phyloP scores from a whole-genome alignment of 2,797 vertebrate species.

The Decapterus maruadsi region DNA sequence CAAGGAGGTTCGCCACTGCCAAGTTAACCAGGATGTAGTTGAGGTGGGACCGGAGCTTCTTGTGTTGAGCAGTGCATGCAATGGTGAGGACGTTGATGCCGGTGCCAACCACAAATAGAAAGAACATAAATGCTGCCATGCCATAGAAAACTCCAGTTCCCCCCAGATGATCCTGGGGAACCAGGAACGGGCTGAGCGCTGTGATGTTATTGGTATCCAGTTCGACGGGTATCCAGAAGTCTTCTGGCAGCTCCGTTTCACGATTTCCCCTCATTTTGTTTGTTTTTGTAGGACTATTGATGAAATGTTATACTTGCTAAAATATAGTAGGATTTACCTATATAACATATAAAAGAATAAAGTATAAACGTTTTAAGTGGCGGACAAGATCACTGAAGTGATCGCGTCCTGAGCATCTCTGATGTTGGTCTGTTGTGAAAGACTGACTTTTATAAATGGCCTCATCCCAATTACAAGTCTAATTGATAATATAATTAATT shows the following conservation, averaged over 20 bases:
- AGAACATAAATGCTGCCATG: slow-evolving; percentile 85
- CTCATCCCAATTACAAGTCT: slow-evolving; percentile 17
- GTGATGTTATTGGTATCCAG: slow-evolving; percentile 85
- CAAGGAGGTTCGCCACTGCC: slow-evolving; percentile 83
- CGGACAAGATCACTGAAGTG: slow-evolving; percentile 3
- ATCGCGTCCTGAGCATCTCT: neutral
- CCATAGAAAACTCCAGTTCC: slow-evolving; percentile 71
- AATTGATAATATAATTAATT: slow-evolving; percentile 19
- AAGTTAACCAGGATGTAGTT: slow-evolving; percentile 90
- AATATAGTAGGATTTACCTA: neutral
- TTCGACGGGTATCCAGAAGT: slow-evolving; percentile 85
- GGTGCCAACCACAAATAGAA: slow-evolving; percentile 75
- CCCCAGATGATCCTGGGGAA: slow-evolving; percentile 87
- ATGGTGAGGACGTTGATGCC: slow-evolving; percentile 85
- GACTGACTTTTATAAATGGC: slow-evolving; percentile 44
- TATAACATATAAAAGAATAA: slow-evolving; percentile 8
- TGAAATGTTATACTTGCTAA: neutral
- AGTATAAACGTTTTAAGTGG: neutral
- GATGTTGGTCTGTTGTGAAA: neutral
- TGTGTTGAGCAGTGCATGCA: slow-evolving; percentile 82
- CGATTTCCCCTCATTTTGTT: slow-evolving; percentile 68
- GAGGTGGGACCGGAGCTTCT: slow-evolving; percentile 84
- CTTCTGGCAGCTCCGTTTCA: slow-evolving; percentile 75
- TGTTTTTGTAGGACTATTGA: neutral
- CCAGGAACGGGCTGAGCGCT: slow-evolving; percentile 84